These are phyloP conservation scores for Psittacula echo DNA, from an alignment of 2,797 vertebrate species.

Conservation along the genomic window DNA sequence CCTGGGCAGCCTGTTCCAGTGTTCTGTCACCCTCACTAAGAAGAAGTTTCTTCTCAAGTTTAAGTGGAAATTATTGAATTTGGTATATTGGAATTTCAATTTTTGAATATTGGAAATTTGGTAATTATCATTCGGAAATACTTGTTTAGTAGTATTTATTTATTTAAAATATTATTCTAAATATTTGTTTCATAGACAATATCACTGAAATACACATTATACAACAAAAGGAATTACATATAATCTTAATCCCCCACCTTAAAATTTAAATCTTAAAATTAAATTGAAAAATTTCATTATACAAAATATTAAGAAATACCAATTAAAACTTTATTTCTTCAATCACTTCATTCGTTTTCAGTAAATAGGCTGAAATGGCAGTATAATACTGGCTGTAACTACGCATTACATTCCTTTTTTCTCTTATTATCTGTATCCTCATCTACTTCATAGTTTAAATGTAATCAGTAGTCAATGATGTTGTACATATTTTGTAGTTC, in stretches of 20 bases:
- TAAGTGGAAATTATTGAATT: too few relatives aligned
- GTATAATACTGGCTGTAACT: background rate
- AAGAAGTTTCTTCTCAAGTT: too few relatives aligned
- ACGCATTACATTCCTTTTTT: background rate
- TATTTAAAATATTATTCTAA: background rate
- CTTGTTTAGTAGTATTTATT: background rate
- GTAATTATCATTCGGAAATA: background rate
- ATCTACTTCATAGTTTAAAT: background rate
- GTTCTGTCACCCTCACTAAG: too few relatives aligned
- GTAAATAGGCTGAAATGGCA: background rate
- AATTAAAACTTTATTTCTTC: background rate
- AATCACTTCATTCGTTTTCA: background rate
- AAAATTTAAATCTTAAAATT: background rate
- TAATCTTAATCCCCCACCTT: background rate
- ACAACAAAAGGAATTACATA: background rate
- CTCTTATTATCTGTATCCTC: background rate
- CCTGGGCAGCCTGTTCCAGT: too few relatives aligned
- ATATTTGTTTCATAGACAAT: background rate
- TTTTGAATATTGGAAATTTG: background rate
- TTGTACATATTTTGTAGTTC: background rate
- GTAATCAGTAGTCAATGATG: background rate
- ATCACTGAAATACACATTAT: background rate
- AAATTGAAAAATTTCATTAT: background rate
- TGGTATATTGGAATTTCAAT: too few relatives aligned
- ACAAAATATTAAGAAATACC: background rate